Base-by-base conservation (phyloP, 2,888 invertebrate genomes). In the Philaethria dido region DNA sequence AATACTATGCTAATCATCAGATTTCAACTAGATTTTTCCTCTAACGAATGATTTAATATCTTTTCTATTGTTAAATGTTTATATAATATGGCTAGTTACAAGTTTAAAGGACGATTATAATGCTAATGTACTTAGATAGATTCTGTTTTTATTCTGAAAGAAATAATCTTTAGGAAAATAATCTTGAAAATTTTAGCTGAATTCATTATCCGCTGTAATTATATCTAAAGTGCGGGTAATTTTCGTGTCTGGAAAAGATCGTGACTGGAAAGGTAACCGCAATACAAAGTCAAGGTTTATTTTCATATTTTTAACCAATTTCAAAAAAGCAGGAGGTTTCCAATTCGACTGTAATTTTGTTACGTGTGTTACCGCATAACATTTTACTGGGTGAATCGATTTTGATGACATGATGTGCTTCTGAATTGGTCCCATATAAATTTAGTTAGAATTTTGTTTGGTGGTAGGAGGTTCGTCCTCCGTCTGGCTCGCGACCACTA, bases 191-290 rank as follows among this genome's bases (percentile, higher is more conserved):
- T 4, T 54, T 18, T 33, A 8, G 4, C 11, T 20, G 13, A 25
- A 25, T 16, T 33, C 14, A 54, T 36, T 36, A 54, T 36, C 13
- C 36, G 3, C 22, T 54, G 54, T 54, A 54, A 54, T 54, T 54
- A 54, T 11, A 18, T 33, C 33, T 36, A 5, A 54, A 54, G 18
- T 54, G 20, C 5, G 11, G 54, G 18, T 20, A 29, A 52, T 52
- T 52, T 52, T 52, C n/a, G 29, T 22, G 29, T 36, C 18, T 18
- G 4, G 4, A n/a, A 20, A 18, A 18, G 13, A 36, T 54, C 36
- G 36, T 54, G 54, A 54, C 36, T 54, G 18, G 54, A 54, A 36
- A 33, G 11, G 36, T 16, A 54, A 54, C 36, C 36, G 18, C 36
- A 54, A 54, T n/a, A 54, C 54, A 20, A 45, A 18, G 61, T 36